A percentile compares a stretch with the other conserved stretches of the same genome.
Evolutionary conservation across 2,797 vertebrate species (phyloP).

Genomic region (Anguilla anguilla): DNA sequence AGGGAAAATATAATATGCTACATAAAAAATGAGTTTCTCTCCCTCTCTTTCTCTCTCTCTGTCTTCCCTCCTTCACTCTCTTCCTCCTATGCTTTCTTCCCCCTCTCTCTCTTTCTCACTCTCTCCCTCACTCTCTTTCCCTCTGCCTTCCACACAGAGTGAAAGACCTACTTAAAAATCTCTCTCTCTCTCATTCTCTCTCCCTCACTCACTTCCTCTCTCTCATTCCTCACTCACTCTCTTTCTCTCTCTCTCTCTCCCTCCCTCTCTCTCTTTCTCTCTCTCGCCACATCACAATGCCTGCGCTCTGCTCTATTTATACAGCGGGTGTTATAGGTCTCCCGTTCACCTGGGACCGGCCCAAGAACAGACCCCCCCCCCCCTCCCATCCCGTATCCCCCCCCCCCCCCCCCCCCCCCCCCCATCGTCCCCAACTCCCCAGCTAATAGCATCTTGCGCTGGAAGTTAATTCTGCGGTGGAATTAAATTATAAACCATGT

Average conservation of each 20-base stretch:
- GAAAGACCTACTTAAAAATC: constrained; percentile 50
- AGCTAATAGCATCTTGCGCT: constrained; percentile 62
- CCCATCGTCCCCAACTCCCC: constrained; percentile 35
- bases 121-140: constrained; percentile 43
- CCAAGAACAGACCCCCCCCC: constrained; percentile 25
- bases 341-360: constrained; percentile 58
- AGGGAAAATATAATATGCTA: constrained; percentile 37
- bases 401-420: constrained; percentile 35
- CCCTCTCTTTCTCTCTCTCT: neutral
- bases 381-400: constrained; percentile 33
- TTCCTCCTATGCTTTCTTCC: neutral
- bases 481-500: constrained; percentile 78
- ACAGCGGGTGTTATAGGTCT: constrained; percentile 58
- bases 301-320: constrained; percentile 50
- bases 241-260: constrained; percentile 44
- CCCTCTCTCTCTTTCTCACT: neutral
- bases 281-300: constrained; percentile 53
- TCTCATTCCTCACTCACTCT: neutral
- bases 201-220: constrained; percentile 29
- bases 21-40: constrained; percentile 58
- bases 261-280: neutral
- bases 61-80: constrained; percentile 13
- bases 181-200: constrained; percentile 36
- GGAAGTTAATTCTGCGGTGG: constrained; percentile 68
- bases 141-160: constrained; percentile 38